phyloP scores from a whole-genome alignment of 2,797 vertebrate species.

The Danio jaintianensis region DNA sequence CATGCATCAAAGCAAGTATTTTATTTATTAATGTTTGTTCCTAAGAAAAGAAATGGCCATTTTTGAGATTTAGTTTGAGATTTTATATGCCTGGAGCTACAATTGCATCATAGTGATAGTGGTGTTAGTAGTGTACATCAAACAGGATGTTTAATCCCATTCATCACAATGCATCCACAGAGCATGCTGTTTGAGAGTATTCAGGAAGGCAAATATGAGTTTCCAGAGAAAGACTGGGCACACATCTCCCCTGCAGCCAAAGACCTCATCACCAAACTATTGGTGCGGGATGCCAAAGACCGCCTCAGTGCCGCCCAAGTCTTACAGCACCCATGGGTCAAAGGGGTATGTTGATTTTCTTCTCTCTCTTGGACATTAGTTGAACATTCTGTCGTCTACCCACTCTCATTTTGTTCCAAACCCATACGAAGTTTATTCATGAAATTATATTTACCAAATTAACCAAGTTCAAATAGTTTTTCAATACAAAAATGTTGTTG shows the following conservation, averaged over 20 bases:
- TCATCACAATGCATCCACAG: conserved; percentile 68
- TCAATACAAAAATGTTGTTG: no score
- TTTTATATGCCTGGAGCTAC: no score
- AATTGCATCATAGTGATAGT: no score
- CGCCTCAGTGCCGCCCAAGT: conserved; percentile 95
- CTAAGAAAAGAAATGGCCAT: no score
- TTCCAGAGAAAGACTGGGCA: conserved; percentile 96
- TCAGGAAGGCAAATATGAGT: conserved; percentile 96
- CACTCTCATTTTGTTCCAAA: no score
- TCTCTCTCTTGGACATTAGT: neutral
- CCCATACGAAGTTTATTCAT: no score
- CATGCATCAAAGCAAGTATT: no score
- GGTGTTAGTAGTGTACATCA: neutral
- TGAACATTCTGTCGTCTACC: neutral
- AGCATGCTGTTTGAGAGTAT: conserved; percentile 97
- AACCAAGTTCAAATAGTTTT: no score
- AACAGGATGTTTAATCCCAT: neutral
- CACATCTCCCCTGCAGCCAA: conserved; percentile 96
- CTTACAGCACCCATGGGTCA: conserved; percentile 95
- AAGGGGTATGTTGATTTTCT: conserved; percentile 83
- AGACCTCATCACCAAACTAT: conserved; percentile 97
- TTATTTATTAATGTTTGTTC: no score
- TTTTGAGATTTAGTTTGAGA: no score
- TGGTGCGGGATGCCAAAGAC: conserved; percentile 95
- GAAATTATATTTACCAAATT: no score